A percentile compares a stretch with the other conserved stretches of the same genome.
phyloP scores from a whole-genome alignment of 2,888 invertebrate species.

The Macaria liturata region DNA sequence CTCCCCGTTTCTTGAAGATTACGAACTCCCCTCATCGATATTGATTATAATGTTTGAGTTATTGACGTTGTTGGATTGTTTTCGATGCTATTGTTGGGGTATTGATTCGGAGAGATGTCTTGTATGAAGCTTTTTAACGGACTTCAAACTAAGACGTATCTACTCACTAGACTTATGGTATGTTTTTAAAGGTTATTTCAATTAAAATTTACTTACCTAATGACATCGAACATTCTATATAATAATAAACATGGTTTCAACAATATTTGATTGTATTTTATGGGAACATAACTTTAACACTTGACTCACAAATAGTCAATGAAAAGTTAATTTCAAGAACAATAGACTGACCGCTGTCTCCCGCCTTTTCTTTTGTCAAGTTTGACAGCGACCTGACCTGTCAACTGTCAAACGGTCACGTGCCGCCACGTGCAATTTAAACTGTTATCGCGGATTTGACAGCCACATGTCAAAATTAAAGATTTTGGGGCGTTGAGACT shows the following conservation, averaged over 20 bases:
- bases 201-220: no score
- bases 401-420: constrained; percentile 66
- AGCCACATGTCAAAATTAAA: constrained; percentile 59
- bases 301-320: constrained; percentile 22
- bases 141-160: no score
- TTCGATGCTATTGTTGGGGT: constrained; percentile 10
- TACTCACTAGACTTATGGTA: no score
- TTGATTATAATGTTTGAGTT: constrained; percentile 44
- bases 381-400: constrained; percentile 65
- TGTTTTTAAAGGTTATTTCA: no score
- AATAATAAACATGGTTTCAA: no score
- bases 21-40: constrained; percentile 34
- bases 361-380: constrained; percentile 52
- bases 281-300: constrained; percentile 6
- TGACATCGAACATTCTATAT: no score
- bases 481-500: constrained; percentile 48
- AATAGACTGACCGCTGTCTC: constrained; percentile 52
- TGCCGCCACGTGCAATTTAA: constrained; percentile 72
- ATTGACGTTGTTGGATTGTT: constrained; percentile 29
- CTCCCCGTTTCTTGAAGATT: constrained; percentile 48
- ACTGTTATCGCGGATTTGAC: constrained; percentile 61
- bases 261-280: background rate
- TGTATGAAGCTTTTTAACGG: background rate
- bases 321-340: constrained; percentile 61
- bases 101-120: background rate